phyloP scores from a whole-genome alignment of 2,888 invertebrate species.

The Molorchus minor region DNA sequence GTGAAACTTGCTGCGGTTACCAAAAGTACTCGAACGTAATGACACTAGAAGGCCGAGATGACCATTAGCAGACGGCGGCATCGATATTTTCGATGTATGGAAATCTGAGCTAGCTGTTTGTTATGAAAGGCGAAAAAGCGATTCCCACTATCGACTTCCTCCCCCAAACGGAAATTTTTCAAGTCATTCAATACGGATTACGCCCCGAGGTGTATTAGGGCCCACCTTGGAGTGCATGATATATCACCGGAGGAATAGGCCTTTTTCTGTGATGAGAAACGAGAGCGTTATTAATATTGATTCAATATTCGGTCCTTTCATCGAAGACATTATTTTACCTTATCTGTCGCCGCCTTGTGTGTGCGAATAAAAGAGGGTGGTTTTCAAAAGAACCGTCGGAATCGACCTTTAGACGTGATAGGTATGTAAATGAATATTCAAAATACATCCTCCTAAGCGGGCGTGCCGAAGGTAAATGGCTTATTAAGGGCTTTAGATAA shows the following conservation, averaged over 20 bases:
- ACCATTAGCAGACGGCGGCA: too few relatives aligned
- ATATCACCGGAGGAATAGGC: background rate
- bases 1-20: too few relatives aligned
- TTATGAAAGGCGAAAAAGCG: too few relatives aligned
- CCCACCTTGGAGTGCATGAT: background rate
- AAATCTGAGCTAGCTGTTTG: too few relatives aligned
- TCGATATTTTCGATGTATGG: too few relatives aligned
- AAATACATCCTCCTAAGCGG: constrained; percentile 8
- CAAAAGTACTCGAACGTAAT: too few relatives aligned
- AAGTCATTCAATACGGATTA: background rate
- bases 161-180: too few relatives aligned
- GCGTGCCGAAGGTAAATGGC: constrained; percentile 18
- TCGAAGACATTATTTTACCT: constrained; percentile 21
- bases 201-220: background rate
- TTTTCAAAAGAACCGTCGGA: constrained; percentile 1
- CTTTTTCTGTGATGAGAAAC: constrained; percentile 12
- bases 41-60: too few relatives aligned
- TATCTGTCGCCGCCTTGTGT: constrained; percentile 9
- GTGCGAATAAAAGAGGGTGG: constrained; percentile 15
- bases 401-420: constrained; percentile 12
- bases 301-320: constrained; percentile 17
- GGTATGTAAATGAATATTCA: constrained; percentile 25
- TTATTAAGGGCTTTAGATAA: constrained; percentile 10
- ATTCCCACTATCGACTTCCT: too few relatives aligned
- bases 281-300: constrained; percentile 19